Conservation (phyloP, 1,140 invertebrate genomes). For the Aphidius ervi region DNA sequence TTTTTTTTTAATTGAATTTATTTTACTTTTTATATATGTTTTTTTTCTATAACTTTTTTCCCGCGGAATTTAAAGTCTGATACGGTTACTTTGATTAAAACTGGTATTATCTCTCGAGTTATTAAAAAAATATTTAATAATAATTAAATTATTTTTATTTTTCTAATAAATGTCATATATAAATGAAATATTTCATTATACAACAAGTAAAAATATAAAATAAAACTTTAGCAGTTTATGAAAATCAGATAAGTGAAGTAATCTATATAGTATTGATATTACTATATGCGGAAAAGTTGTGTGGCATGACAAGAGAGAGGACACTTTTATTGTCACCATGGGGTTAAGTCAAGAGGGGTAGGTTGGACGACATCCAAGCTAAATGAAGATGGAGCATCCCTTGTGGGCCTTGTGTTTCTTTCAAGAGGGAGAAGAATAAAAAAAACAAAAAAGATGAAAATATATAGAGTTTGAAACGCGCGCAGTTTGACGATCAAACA, state of each 20-base stretch:
- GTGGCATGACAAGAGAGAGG: slow-evolving; percentile 22
- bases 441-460: not conserved
- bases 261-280: not conserved
- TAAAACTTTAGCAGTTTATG: too few relatives aligned
- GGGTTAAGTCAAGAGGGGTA: slow-evolving; percentile 26
- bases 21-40: too few relatives aligned
- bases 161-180: too few relatives aligned
- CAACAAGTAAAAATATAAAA: too few relatives aligned
- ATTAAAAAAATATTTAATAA: too few relatives aligned
- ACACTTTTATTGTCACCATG: slow-evolving; percentile 46
- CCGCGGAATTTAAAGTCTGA: too few relatives aligned
- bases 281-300: not conserved
- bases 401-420: slow-evolving; percentile 18
- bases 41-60: too few relatives aligned
- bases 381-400: slow-evolving; percentile 50
- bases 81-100: too few relatives aligned
- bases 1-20: too few relatives aligned
- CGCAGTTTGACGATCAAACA: slow-evolving; percentile 24
- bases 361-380: slow-evolving; percentile 25
- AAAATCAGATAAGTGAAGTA: slow-evolving; percentile 10
- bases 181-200: too few relatives aligned
- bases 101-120: too few relatives aligned
- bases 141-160: too few relatives aligned
- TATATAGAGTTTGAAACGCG: slow-evolving; percentile 3
- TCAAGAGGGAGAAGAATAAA: slow-evolving; percentile 29